Evolutionary conservation across 2,888 invertebrate species (phyloP), one percentile per base, ranked within the genome.

Genomic region (Arenicola marina): DNA sequence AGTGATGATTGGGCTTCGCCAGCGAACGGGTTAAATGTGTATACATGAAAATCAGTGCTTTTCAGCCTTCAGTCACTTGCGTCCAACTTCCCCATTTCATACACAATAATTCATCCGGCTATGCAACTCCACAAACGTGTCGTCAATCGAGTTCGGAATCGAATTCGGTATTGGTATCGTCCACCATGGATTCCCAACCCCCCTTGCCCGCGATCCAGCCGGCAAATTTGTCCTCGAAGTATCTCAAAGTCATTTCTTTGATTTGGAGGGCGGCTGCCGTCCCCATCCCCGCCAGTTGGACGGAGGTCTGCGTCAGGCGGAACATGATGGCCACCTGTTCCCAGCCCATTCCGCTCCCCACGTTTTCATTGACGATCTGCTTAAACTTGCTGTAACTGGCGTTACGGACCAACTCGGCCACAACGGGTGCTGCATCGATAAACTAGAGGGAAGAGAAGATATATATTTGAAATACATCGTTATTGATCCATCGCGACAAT

Each of bases 171-270:
- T 71, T 70, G 31, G 67, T 66, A 26, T 71, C 71, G 45, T 71
- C 71, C 7, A 70, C 63, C 63, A 71, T 62, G 1, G 71, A 71
- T 54, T 71, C 81, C 81, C 80, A 82, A 54, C 82, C 82, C 34
- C 82, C 82, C 59, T 79, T 77, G 7, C 75, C 77, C 1, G 79
- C 75, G 57, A 82, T 78, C 80, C 80, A 82, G 18, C 69, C 67
- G n/a, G 81, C 80, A 70, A 77, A 80, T 51, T 71, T 76, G 62
- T 81, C 80, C 59, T 76, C 79, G 43, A 81, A 75, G 64, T 79
- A 82, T 31, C 69, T 74, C 51, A 80, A 64, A 26, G 78, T 78
- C 67, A 76, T 74, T 57, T 81, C 82, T 61, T 79, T 81, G 51
- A 78, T 75, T 62, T 75, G 73, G 31, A 71, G 45, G 21, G 79